A percentile compares a stretch with the other conserved stretches of the same genome.
phyloP scores from a whole-genome alignment of 2,797 vertebrate species.

The Benthosema pterotum region DNA sequence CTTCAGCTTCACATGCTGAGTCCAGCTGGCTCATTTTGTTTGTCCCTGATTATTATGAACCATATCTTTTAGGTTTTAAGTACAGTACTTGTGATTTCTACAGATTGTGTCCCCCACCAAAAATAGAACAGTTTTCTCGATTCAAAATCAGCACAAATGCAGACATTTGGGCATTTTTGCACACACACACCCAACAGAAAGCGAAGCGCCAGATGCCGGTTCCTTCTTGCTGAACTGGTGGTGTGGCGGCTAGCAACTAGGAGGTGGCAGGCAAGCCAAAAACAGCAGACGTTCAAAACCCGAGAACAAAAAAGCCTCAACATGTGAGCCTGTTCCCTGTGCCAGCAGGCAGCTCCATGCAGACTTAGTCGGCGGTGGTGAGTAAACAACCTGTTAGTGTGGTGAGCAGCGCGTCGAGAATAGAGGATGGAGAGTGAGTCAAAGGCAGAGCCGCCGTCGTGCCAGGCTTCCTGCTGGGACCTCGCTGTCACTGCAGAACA shows the following conservation, averaged over 20 bases:
- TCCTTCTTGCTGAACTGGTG: not conserved
- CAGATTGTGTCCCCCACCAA: too few relatives aligned
- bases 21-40: too few relatives aligned
- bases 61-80: too few relatives aligned
- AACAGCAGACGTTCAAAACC: conserved; percentile 10
- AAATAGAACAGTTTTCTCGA: too few relatives aligned
- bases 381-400: conserved; percentile 32
- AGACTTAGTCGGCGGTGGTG: conserved; percentile 9
- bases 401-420: conserved; percentile 3
- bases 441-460: conserved; percentile 45
- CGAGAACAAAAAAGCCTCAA: not conserved
- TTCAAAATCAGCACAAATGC: not conserved
- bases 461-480: conserved; percentile 45
- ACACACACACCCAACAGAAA: too few relatives aligned
- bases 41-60: too few relatives aligned
- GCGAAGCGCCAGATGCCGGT: not conserved
- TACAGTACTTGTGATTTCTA: too few relatives aligned
- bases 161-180: not conserved
- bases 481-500: conserved; percentile 29
- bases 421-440: conserved; percentile 27
- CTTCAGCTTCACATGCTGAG: too few relatives aligned
- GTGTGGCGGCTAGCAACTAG: not conserved
- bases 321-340: not conserved
- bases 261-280: conserved; percentile 5
- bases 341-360: conserved; percentile 5